These are phyloP conservation scores for Cryptosula pallasiana DNA, from an alignment of 2,888 invertebrate species.

Conservation along the genomic window DNA sequence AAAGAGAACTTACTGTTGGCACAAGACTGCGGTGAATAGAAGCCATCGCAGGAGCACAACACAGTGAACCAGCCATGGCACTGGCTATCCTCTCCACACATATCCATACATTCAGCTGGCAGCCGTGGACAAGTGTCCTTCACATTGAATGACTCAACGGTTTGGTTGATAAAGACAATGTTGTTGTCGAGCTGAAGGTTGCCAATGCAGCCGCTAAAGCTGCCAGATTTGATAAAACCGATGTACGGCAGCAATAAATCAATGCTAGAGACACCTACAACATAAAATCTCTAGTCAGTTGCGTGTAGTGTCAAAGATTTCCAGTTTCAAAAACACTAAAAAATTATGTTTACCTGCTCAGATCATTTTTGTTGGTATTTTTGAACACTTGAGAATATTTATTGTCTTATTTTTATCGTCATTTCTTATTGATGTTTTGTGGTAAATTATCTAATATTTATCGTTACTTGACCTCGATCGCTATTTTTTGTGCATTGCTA, in stretches of 20 bases:
- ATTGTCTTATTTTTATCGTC: too few species aligned
- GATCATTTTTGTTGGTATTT: too few species aligned
- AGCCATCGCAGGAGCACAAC: conserved; percentile 59
- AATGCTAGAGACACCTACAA: conserved; percentile 71
- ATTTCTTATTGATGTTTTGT: too few species aligned
- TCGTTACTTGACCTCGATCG: too few species aligned
- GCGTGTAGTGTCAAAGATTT: too few species aligned
- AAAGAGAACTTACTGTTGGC: conserved; percentile 52
- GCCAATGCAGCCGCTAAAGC: conserved; percentile 88
- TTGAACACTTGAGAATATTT: too few species aligned
- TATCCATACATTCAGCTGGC: conserved; percentile 42
- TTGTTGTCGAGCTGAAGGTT: conserved; percentile 79
- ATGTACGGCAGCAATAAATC: conserved; percentile 82
- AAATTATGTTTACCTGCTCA: too few species aligned
- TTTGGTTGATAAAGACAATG: conserved; percentile 55
- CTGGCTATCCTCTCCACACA: conserved; percentile 63
- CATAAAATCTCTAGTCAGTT: too few species aligned
- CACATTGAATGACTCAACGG: conserved; percentile 68
- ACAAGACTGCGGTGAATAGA: conserved; percentile 73
- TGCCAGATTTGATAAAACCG: conserved; percentile 84
- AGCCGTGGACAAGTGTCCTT: conserved; percentile 71
- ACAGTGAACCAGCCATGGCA: conserved; percentile 83
- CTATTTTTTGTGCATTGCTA: too few species aligned
- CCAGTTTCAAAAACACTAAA: too few species aligned
- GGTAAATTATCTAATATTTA: too few species aligned